These are phyloP conservation scores for Strigops habroptila DNA, from an alignment of 2,113 vertebrate genomes.

Conservation along the genomic window DNA sequence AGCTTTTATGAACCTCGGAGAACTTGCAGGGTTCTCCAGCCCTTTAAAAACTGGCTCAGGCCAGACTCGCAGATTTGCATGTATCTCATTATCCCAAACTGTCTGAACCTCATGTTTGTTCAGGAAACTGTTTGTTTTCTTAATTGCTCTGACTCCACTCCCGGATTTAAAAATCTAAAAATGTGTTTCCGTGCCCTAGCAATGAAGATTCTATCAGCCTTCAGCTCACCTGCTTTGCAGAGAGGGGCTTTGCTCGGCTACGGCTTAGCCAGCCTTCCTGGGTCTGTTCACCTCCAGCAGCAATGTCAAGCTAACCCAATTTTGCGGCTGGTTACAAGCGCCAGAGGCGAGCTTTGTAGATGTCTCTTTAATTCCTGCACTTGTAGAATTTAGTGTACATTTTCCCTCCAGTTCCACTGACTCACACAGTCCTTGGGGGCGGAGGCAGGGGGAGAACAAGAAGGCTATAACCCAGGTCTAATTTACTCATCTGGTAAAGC, in stretches of 20 bases:
- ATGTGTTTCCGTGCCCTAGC: background rate
- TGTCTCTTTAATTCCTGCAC: slow-evolving; percentile 54
- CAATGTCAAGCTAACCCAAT: slow-evolving; percentile 52
- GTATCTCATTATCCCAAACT: background rate
- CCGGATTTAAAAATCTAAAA: background rate
- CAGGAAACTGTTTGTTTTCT: background rate
- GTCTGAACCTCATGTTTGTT: background rate
- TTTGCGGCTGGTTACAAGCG: slow-evolving; percentile 39
- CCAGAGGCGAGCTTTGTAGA: slow-evolving; percentile 30
- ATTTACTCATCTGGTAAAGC: background rate
- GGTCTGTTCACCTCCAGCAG: slow-evolving; percentile 20
- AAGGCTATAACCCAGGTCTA: background rate
- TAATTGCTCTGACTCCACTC: background rate
- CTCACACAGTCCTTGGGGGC: background rate
- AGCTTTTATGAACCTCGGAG: background rate
- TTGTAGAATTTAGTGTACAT: slow-evolving; percentile 30
- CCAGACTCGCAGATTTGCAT: background rate
- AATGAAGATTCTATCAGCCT: background rate
- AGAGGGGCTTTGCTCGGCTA: background rate
- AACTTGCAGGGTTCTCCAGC: background rate
- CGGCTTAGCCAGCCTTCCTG: background rate
- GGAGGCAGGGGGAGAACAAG: background rate
- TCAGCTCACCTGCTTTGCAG: background rate
- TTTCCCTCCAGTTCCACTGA: slow-evolving; percentile 43
- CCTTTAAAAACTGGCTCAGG: background rate